Conservation (phyloP, 2,113 vertebrate genomes). For the Sterrhoptilus dennistouni region DNA sequence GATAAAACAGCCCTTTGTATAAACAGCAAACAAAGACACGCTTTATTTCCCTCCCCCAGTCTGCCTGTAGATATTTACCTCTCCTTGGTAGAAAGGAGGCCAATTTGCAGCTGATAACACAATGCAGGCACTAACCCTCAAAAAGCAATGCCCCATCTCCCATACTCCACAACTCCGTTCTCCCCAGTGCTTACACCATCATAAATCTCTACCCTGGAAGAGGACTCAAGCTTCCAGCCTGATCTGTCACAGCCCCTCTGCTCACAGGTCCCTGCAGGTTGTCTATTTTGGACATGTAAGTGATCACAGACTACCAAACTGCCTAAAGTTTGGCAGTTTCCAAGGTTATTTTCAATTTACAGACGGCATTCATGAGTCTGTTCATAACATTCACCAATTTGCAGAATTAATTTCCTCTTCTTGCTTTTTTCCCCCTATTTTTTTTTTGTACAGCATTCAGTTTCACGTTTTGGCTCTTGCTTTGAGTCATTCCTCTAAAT, state of each 20-base stretch:
- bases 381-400: not conserved
- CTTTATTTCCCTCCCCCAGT: slow-evolving; percentile 8
- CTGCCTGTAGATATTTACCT: not conserved
- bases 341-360: not conserved
- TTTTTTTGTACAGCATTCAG: not conserved
- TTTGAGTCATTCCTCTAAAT: not conserved
- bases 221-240: not conserved
- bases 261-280: not conserved
- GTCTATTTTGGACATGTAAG: not conserved
- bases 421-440: accelerated
- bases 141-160: not conserved
- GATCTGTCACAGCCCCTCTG: not conserved
- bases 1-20: slow-evolving; percentile 5
- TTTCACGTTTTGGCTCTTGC: not conserved
- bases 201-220: not conserved
- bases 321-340: not conserved
- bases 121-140: not conserved
- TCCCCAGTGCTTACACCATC: not conserved
- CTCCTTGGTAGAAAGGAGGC: not conserved
- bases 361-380: not conserved
- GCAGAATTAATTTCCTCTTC: not conserved
- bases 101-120: not conserved
- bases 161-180: accelerated
- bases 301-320: accelerated
- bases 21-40: slow-evolving; percentile 31